phyloP scores from a whole-genome alignment of 2,888 invertebrate species.

The Melikaiella ostensackeni region DNA sequence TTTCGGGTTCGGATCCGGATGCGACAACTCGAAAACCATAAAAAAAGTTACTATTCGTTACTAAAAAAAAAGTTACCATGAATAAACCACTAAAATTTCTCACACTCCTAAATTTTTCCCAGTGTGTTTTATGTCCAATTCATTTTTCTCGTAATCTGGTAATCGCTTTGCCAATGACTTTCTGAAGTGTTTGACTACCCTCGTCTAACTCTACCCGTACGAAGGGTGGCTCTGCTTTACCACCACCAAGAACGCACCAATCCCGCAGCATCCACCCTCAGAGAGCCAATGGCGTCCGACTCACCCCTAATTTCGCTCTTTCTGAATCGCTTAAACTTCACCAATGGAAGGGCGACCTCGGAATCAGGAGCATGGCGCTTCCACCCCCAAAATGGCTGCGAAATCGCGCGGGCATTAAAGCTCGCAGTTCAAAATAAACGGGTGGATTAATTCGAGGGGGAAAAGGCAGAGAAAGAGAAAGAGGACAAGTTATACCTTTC shows the following conservation, averaged over 20 bases:
- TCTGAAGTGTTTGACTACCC: constrained; percentile 45
- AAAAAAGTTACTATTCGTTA: too few species aligned
- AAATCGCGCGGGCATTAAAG: constrained; percentile 73
- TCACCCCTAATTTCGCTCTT: constrained; percentile 51
- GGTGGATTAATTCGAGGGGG: constrained; percentile 74
- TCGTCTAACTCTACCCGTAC: constrained; percentile 42
- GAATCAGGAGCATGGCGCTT: constrained; percentile 60
- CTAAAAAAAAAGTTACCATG: too few species aligned
- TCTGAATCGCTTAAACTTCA: constrained; percentile 55
- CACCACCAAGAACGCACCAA: constrained; percentile 47
- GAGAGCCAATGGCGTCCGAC: constrained; percentile 58
- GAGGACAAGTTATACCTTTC: neutral
- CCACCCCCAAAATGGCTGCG: constrained; percentile 77
- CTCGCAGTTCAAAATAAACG: constrained; percentile 74
- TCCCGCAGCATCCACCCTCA: constrained; percentile 54
- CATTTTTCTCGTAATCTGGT: constrained; percentile 64
- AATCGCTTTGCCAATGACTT: constrained; percentile 65
- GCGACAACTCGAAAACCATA: too few species aligned
- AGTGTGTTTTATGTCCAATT: constrained; percentile 68
- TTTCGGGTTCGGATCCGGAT: too few species aligned
- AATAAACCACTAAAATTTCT: too few species aligned
- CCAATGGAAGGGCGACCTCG: constrained; percentile 56
- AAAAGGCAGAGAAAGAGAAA: constrained; percentile 41
- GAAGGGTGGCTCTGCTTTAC: constrained; percentile 46
- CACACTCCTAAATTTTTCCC: too few species aligned